Base-by-base conservation (phyloP, 2,797 vertebrate species). In the Perodicticus potto region DNA sequence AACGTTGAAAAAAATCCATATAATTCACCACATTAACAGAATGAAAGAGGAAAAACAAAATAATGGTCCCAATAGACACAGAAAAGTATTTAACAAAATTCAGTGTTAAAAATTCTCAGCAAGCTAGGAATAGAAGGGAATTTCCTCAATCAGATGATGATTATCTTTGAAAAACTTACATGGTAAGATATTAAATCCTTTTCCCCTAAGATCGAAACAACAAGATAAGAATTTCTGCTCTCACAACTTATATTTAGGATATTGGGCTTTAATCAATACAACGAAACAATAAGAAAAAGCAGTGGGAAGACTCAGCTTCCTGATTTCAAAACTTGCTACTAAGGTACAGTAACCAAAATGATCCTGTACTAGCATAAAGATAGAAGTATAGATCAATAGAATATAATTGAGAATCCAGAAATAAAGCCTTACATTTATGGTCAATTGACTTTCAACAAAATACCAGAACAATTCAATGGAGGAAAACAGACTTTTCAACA, bases 1-100 rank as follows among this genome's bases (percentile, higher is more conserved):
- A 96, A 92, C 34, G 22, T 37, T 65, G 90, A 95, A 84, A 95
- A 45, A 45, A 92, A 57, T 63, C 73, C 78, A 17, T 63, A 34
- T 84, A 84, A 65, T 73, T 95, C n/a, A 45, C 32, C 72, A 83
- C 61, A 92, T 82, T 92, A 63, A 84, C 20, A 78, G 20, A 76
- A 95, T 43, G 9, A 69, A 87, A 40, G 59, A 77, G 32, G 32
- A 17, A 43, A 91, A 87, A 84, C 19, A 40, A 45, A 91, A 73
- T 23, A 6, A 77, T 43, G 19, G 11, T 89, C 43, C 88, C 53
- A 63, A 70, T 57, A 80, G n/a, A 57, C 23, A 7, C 76, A 78
- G 32, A 78, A 34, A 78, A 25, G 11, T 12, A 57, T 78, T 25
- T 57, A 20, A 57, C 49, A 34, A 55, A 78, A 78, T 59, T 59